phyloP scores from a whole-genome alignment of 2,797 vertebrate species.

The Tokudaia tokunoshimensis region DNA sequence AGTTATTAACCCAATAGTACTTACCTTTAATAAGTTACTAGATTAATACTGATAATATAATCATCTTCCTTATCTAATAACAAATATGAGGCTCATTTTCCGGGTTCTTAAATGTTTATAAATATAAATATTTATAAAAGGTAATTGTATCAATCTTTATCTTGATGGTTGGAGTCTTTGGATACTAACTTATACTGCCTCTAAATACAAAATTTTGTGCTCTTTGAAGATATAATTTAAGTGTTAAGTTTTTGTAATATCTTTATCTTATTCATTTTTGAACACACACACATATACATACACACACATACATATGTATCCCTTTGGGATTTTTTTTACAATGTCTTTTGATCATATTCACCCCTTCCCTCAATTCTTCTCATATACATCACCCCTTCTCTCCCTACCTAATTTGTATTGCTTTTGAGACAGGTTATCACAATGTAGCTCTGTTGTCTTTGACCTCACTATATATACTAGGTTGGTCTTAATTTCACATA shows the following conservation, averaged over 20 bases:
- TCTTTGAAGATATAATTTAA: not conserved
- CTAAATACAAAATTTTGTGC: not conserved
- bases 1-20: not conserved
- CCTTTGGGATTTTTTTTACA: not conserved
- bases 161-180: not conserved
- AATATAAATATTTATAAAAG: not conserved
- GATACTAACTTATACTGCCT: not conserved
- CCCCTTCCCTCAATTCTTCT: not conserved
- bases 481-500: not conserved
- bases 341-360: not conserved
- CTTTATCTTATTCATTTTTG: not conserved
- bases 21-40: constrained; percentile 35
- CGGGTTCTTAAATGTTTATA: not conserved
- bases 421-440: not conserved
- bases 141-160: not conserved
- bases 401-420: not conserved
- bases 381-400: not conserved
- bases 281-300: not conserved
- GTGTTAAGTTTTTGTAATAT: not conserved
- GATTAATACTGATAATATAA: constrained; percentile 17
- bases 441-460: not conserved
- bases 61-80: not conserved
- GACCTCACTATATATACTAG: too few species aligned
- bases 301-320: not conserved
- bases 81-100: constrained; percentile 25